A percentile compares a stretch with the other conserved stretches of the same genome.
phyloP scores from a whole-genome alignment of 2,888 invertebrate species.

The Mimachlamys varia region DNA sequence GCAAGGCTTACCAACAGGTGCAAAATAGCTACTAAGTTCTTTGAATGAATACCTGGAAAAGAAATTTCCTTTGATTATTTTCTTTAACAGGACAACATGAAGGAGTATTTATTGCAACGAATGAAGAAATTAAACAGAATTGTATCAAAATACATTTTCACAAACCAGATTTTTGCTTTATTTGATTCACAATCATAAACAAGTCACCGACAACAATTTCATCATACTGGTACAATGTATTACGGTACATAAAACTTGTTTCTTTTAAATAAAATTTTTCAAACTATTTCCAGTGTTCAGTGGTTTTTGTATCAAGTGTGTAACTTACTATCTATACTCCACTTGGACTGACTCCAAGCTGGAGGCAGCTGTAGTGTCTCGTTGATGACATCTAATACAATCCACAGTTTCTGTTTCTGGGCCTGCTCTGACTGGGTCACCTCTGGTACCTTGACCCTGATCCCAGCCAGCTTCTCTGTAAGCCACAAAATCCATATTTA shows the following conservation, averaged over 20 bases:
- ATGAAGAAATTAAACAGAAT: too few species aligned
- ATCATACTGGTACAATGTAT: too few species aligned
- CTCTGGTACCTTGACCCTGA: slow-evolving; percentile 97
- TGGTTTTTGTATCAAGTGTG: neutral
- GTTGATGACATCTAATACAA: slow-evolving; percentile 94
- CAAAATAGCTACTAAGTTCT: slow-evolving; percentile 97
- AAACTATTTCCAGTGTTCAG: too few species aligned
- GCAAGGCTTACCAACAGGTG: slow-evolving; percentile 95
- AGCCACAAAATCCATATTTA: slow-evolving; percentile 37
- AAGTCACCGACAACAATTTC: too few species aligned
- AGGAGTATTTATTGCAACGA: too few species aligned
- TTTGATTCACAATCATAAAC: too few species aligned
- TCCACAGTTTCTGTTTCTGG: slow-evolving; percentile 95
- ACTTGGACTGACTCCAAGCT: slow-evolving; percentile 91
- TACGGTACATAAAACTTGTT: too few species aligned
- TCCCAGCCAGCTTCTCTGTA: slow-evolving; percentile 90
- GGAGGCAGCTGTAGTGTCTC: slow-evolving; percentile 85
- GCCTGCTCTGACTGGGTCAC: slow-evolving; percentile 95
- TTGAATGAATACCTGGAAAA: slow-evolving; percentile 90
- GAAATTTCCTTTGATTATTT: too few species aligned
- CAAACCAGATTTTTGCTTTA: too few species aligned
- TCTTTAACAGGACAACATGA: neutral
- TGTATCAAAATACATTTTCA: too few species aligned
- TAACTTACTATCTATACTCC: slow-evolving; percentile 92
- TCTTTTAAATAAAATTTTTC: too few species aligned